Evolutionary conservation across 2,797 vertebrate species (phyloP), one percentile per base, ranked within the genome.

Genomic region (Eleutherodactylus coqui): DNA sequence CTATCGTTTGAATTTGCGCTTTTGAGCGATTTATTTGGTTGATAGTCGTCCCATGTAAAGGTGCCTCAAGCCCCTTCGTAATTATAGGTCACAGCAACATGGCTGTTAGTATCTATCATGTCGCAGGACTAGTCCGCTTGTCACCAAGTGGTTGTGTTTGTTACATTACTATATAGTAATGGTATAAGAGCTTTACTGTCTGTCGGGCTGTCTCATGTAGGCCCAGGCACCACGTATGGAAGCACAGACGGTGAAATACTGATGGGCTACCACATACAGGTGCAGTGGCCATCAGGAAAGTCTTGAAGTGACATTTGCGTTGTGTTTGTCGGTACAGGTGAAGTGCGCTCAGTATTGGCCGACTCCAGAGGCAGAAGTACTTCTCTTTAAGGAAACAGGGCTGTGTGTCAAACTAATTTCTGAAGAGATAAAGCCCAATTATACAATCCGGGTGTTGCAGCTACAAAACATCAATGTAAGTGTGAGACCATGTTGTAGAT

Each of bases 311-410:
- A 21, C 64, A 43, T 5, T 38, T 21, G 24, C 6, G 1, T 16
- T 41, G 1, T 41, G 9, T 82, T 5, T 84, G 88, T 85, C 27
- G 32, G 86, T 82, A 89, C 91, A 98, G 98, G 97, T 99, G 91
- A 99, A 99, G 89, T 99, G 98, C 95, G 97, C 96, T 14, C 97
- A 98, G 58, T 99, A 99, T 92, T 99, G 98, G 98, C 98, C 98
- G 76, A 96, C 96, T 62, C 91, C 92, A 80, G 95, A 97, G 82
- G 96, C 97, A 13, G 93, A 89, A 70, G 94, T 95, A 86, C 96
- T 98, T 95, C 93, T 94, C 55, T 99, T 97, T 92, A 94, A 93
- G 89, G 98, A 99, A 92, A 97, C 96, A 0, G 97, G 96, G 75
- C 98, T 99, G 90, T 93, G 94, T 90, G 96, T 99, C 92, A 95